Percentiles rank a stretch among this genome's conserved stretches.
Evolutionary conservation across 2,797 vertebrate species (phyloP).

Genomic region (Cottoperca gobio): DNA sequence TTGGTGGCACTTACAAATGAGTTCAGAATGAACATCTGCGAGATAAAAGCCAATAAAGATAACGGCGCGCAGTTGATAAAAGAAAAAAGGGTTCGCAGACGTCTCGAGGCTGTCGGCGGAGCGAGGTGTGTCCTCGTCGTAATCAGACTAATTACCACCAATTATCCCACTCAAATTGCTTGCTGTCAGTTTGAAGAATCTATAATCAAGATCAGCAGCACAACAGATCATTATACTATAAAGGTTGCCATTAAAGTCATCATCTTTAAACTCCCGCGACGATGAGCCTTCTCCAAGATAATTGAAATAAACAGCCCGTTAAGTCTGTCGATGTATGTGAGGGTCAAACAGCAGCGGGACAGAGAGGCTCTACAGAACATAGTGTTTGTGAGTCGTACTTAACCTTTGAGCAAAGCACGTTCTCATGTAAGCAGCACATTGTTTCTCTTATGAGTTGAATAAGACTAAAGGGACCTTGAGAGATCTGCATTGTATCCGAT

Average conservation of each 20-base stretch:
- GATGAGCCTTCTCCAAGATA: constrained; percentile 65
- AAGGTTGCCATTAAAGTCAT: constrained; percentile 53
- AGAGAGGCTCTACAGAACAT: too few species aligned
- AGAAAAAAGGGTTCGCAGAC: constrained; percentile 21
- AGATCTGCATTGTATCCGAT: too few species aligned
- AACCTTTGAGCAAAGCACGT: too few species aligned
- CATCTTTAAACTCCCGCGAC: constrained; percentile 44
- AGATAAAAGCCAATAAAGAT: constrained; percentile 54
- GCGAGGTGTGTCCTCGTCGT: constrained; percentile 52
- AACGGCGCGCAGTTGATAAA: constrained; percentile 5
- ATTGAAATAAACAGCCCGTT: constrained; percentile 76
- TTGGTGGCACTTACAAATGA: constrained; percentile 56
- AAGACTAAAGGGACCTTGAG: too few species aligned
- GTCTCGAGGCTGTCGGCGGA: constrained; percentile 18
- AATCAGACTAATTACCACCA: constrained; percentile 75
- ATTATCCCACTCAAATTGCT: constrained; percentile 74
- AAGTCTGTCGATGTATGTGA: constrained; percentile 17
- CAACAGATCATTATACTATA: constrained; percentile 63
- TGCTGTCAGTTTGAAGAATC: constrained; percentile 69
- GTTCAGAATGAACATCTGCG: constrained; percentile 32
- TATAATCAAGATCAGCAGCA: constrained; percentile 71
- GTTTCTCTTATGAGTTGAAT: too few species aligned
- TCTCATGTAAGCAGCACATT: too few species aligned
- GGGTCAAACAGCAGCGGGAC: too few species aligned
- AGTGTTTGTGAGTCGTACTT: too few species aligned